Base-by-base conservation (phyloP, 1,140 invertebrate species). In the Drosophila orosa region DNA sequence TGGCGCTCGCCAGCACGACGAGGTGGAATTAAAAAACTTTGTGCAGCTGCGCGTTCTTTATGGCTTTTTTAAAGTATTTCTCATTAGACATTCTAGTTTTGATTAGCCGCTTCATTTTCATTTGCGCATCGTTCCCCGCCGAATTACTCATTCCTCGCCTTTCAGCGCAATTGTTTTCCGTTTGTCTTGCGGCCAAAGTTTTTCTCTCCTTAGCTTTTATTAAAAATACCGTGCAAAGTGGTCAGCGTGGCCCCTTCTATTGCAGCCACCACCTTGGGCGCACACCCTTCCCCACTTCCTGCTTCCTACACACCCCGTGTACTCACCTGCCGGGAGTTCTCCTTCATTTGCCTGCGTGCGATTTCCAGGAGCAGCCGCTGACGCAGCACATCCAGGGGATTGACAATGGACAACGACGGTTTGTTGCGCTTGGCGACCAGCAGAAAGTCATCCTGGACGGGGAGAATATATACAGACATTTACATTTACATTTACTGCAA, bases 401-500 rank as follows among this genome's bases (percentile, higher is more conserved):
- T 96, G 78, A 95, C 95, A 90, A 96, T 96, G 45, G 95, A 96
- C 40, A 96, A 93, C 42, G 95, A 96, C 29, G 95, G 95, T 90
- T 94, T 94, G 91, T 94, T 94, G 72, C 94, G 93, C 81, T 94
- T 94, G 60, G 61, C 71, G 55, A 45, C 72, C 50, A 66, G 68
- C 15, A 74, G 44, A 68, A 78, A 80, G 63, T 74, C 57, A 72
- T 72, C 68, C 68, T 72, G 56, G 52, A 37, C 13, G 29, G 44
- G 27, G 15, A 31, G 12, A 61, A 29, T 54, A 68, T 78, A 60
- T 25, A 83, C 48, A 60, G 56, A 66, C 27, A 62, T 25, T 67
- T 77, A 48, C 48, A 72, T 73, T 40, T 73, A 69, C 48, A 77
- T 59, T 45, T 15, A 15, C 50, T 27, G 24, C 25, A 48, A 77